Evolutionary conservation across 2,113 vertebrate genomes (phyloP).

Genomic region (Phylloscopus trochilus): DNA sequence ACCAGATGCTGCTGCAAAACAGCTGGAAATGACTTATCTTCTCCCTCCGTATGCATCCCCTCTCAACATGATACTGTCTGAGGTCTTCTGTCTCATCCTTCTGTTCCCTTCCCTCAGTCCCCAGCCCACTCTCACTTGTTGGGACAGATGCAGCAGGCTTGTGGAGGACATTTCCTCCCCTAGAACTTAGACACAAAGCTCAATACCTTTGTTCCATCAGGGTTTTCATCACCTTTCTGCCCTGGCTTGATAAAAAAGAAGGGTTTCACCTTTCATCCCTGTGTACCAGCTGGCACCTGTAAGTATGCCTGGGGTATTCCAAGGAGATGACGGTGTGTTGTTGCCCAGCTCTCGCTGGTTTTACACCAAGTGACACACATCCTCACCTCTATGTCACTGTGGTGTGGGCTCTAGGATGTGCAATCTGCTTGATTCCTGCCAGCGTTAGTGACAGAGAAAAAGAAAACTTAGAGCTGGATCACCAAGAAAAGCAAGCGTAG

Average conservation of each 20-base stretch:
- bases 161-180: neutral
- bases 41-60: neutral
- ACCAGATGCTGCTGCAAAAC: neutral
- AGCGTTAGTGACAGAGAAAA: neutral
- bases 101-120: neutral
- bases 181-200: neutral
- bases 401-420: accelerated
- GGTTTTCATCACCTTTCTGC: neutral
- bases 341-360: neutral
- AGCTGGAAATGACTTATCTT: neutral
- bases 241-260: neutral
- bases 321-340: neutral
- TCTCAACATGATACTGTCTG: neutral
- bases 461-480: neutral
- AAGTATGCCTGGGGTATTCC: neutral
- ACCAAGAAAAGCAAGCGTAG: neutral
- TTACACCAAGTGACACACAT: neutral
- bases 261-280: neutral
- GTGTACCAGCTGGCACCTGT: neutral
- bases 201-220: neutral
- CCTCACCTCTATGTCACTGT: neutral
- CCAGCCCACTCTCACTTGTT: neutral
- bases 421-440: neutral
- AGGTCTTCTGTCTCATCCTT: neutral
- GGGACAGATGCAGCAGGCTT: neutral